Conservation (phyloP, 2,888 invertebrate genomes). For the Hoplodrina ambigua region DNA sequence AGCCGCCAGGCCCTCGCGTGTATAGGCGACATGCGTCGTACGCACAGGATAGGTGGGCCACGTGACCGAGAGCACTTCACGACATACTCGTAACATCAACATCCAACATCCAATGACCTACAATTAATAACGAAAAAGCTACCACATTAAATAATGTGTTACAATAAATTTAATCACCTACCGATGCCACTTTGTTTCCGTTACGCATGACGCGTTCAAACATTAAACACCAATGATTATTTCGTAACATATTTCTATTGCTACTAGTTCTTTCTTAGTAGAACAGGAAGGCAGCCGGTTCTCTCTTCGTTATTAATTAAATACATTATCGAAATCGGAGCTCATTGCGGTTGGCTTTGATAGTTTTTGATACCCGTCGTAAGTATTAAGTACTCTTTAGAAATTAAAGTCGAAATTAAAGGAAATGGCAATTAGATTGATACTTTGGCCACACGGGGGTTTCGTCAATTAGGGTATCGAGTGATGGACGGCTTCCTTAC, state of each 20-base stretch:
- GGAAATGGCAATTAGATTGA: slow-evolving; percentile 58
- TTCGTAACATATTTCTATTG: slow-evolving; percentile 69
- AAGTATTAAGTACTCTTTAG: slow-evolving; percentile 46
- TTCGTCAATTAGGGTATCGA: slow-evolving; percentile 45
- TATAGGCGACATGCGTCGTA: too few species aligned
- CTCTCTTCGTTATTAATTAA: slow-evolving; percentile 75
- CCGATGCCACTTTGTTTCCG: slow-evolving; percentile 62
- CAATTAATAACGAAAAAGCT: slow-evolving; percentile 48
- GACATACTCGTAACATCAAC: slow-evolving; percentile 1
- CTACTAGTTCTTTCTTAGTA: slow-evolving; percentile 72
- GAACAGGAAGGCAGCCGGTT: slow-evolving; percentile 78
- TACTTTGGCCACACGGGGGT: slow-evolving; percentile 39
- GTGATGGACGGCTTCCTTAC: slow-evolving; percentile 59
- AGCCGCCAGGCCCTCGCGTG: too few species aligned
- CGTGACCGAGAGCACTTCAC: too few species aligned
- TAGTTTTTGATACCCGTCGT: slow-evolving; percentile 59
- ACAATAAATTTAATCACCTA: slow-evolving; percentile 61
- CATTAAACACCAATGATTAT: slow-evolving; percentile 65
- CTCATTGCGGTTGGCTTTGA: slow-evolving; percentile 67
- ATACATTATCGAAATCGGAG: slow-evolving; percentile 71
- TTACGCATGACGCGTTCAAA: slow-evolving; percentile 40
- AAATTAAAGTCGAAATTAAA: slow-evolving; percentile 53
- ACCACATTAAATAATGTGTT: slow-evolving; percentile 60
- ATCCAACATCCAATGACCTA: slow-evolving; percentile 13
- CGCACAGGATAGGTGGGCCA: too few species aligned